These are phyloP conservation scores for Bradypus variegatus DNA, from an alignment of 2,797 vertebrate genomes.

Conservation along the genomic window DNA sequence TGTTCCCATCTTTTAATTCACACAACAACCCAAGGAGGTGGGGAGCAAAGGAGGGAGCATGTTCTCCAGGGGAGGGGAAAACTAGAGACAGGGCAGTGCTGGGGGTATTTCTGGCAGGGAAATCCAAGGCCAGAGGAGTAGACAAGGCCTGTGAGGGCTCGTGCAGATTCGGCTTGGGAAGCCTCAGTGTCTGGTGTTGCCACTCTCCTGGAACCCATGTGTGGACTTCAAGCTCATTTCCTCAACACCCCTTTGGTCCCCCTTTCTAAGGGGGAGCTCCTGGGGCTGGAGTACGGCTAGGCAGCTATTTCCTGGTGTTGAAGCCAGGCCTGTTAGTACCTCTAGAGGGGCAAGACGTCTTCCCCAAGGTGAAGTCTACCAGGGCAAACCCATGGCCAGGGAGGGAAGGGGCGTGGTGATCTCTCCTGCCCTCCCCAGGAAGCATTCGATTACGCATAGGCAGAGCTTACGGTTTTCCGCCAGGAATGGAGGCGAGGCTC, in stretches of 20 bases:
- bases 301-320: neutral
- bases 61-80: neutral
- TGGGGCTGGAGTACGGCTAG: neutral
- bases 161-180: too few species aligned
- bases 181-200: neutral
- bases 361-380: neutral
- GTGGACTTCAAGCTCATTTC: neutral
- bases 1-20: too few species aligned
- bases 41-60: neutral
- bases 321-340: neutral
- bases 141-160: neutral
- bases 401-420: too few species aligned
- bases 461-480: conserved; percentile 90
- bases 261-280: neutral
- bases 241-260: neutral
- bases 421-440: neutral
- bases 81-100: neutral
- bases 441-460: neutral
- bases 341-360: neutral
- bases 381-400: neutral
- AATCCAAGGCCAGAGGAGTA: neutral
- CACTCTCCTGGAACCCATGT: neutral
- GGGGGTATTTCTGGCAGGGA: neutral
- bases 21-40: neutral
- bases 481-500: conserved; percentile 90